phyloP scores from a whole-genome alignment of 2,113 vertebrate species.

The Neodon shergylaensis region DNA sequence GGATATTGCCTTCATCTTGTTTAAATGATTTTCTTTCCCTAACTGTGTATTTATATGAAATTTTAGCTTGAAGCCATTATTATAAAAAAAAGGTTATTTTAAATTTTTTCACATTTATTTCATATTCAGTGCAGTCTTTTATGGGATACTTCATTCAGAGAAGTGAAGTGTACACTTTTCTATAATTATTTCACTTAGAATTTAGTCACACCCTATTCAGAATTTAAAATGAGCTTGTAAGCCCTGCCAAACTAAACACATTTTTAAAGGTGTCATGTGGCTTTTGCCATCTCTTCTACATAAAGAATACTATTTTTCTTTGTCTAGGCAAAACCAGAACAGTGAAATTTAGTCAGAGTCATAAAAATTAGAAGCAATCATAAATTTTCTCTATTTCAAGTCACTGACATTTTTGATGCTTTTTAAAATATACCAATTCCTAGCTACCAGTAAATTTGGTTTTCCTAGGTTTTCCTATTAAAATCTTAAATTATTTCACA shows the following conservation, averaged over 20 bases:
- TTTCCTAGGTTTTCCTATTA: background rate
- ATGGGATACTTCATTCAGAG: background rate
- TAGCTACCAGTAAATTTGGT: background rate
- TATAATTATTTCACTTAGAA: background rate
- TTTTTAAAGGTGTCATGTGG: background rate
- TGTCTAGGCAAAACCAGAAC: background rate
- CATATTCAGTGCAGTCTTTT: background rate
- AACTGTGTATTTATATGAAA: background rate
- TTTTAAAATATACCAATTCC: background rate
- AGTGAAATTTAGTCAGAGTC: background rate
- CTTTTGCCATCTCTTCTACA: background rate
- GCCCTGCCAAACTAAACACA: background rate
- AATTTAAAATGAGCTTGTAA: background rate
- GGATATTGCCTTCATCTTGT: background rate
- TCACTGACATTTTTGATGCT: background rate
- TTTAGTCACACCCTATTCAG: background rate
- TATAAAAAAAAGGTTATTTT: background rate
- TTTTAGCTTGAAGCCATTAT: background rate
- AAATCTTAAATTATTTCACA: background rate
- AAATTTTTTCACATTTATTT: background rate
- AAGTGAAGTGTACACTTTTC: background rate
- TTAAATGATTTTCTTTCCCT: background rate
- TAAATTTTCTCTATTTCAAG: background rate
- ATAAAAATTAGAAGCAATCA: background rate
- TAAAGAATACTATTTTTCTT: background rate